These are phyloP conservation scores for Galaxias olidus DNA, from an alignment of 2,797 vertebrate genomes.

Conservation along the genomic window DNA sequence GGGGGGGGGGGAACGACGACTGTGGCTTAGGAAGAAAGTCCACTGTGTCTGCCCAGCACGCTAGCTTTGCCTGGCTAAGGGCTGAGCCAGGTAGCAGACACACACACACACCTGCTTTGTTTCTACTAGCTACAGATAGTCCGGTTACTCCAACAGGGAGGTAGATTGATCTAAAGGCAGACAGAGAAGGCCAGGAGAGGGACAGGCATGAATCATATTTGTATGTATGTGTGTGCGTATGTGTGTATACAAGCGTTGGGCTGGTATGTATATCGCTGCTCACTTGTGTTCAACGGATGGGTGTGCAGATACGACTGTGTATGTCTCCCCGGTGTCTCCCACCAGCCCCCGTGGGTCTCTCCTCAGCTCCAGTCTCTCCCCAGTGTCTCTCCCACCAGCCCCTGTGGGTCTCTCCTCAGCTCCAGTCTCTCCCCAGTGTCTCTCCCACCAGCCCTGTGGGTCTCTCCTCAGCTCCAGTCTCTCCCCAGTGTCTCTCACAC, in stretches of 20 bases:
- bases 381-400: too few species aligned
- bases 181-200: too few species aligned
- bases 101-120: conserved; percentile 14
- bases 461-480: too few species aligned
- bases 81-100: conserved; percentile 43
- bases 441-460: too few species aligned
- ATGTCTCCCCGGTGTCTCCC: too few species aligned
- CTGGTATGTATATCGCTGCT: background rate
- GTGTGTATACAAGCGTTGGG: background rate
- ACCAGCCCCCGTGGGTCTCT: too few species aligned
- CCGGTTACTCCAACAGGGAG: background rate
- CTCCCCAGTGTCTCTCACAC: too few species aligned
- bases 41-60: conserved; percentile 42
- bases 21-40: conserved; percentile 65
- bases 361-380: too few species aligned
- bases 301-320: background rate
- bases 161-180: too few species aligned
- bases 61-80: conserved; percentile 58
- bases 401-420: background rate
- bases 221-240: conserved; percentile 11
- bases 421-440: conserved; percentile 1
- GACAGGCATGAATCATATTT: conserved; percentile 5
- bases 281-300: background rate
- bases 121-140: conserved; percentile 39
- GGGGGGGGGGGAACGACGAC: conserved; percentile 55